These are phyloP conservation scores for Gobius niger DNA, from an alignment of 2,113 vertebrate genomes.

Conservation along the genomic window DNA sequence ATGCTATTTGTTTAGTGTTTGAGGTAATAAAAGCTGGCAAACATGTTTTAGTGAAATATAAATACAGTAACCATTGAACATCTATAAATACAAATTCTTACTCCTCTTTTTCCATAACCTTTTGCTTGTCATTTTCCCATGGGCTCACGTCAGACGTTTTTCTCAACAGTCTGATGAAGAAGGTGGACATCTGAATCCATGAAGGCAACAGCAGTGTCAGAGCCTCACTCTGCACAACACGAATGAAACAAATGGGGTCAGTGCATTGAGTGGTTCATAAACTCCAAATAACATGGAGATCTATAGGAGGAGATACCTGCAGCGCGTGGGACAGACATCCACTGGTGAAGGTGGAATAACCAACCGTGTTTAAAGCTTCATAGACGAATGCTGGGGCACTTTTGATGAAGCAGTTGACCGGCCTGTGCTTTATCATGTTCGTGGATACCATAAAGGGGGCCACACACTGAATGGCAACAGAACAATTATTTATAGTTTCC, in stretches of 20 bases:
- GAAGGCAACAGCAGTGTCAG: conserved; percentile 61
- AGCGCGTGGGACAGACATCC: conserved; percentile 76
- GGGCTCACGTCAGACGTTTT: background rate
- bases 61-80: background rate
- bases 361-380: conserved; percentile 80
- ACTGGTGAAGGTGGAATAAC: conserved; percentile 68
- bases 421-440: conserved; percentile 65
- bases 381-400: conserved; percentile 55
- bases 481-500: background rate
- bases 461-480: conserved; percentile 67
- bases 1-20: too few relatives aligned
- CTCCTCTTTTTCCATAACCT: conserved; percentile 29
- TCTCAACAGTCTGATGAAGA: conserved; percentile 40
- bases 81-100: conserved; percentile 4
- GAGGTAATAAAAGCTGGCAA: background rate
- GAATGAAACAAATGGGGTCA: conserved; percentile 3
- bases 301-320: conserved; percentile 66
- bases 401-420: conserved; percentile 52
- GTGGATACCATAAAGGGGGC: conserved; percentile 74
- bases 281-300: background rate
- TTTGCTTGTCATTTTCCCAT: too few relatives aligned
- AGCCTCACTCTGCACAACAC: conserved; percentile 46
- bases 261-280: fast-evolving
- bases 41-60: background rate
- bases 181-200: conserved; percentile 66